Evolutionary conservation across 2,113 vertebrate species (phyloP), one percentile per base, ranked within the genome.

Genomic region (Ochotona curzoniae): DNA sequence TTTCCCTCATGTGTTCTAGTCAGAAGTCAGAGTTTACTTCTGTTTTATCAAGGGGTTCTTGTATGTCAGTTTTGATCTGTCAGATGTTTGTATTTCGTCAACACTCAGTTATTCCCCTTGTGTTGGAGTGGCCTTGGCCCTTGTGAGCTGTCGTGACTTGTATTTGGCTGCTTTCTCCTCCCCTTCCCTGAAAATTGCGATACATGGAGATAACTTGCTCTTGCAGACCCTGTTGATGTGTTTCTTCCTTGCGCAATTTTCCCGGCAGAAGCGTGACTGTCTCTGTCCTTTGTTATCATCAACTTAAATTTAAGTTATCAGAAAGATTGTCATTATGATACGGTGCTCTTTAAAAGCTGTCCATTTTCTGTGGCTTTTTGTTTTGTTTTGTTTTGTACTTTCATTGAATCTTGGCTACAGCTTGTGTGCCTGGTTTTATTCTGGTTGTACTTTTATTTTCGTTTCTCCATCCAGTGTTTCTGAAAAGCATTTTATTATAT

Each of bases 251-350:
- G 83, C 4, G 3, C 93, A 93, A 96, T 96, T 97, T 97, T 94
- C 88, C 97, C 97, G 94, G 90, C 63, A 96, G 96, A 63, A 96
- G 30, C 84, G 11, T 85, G 79, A 89, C 90, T 96, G 13, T 97
- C 85, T 96, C 86, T 94, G 89, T 97, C 94, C 89, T 97, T 93
- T 98, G 96, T 97, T 97, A 96, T 95, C 96, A 96, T 97, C 97
- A 96, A 96, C 95, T 96, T 91, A 95, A 97, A 97, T 97, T 97
- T 97, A 94, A 97, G 93, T 94, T 91, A 97, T 97, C 95, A 96
- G 93, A 97, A 92, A 91, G 89, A 60, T 89, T 98, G 94, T 95
- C 96, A 96, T 95, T 89, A 87, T 10, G 17, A 89, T 96, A 92
- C 87, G 93, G 86, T 96, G 83, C 64, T 80, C 92, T 93, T 25